A percentile compares a stretch with the other conserved stretches of the same genome.
Conservation (phyloP, 2,113 vertebrate genomes). For the Misgurnus anguillicaudatus region DNA sequence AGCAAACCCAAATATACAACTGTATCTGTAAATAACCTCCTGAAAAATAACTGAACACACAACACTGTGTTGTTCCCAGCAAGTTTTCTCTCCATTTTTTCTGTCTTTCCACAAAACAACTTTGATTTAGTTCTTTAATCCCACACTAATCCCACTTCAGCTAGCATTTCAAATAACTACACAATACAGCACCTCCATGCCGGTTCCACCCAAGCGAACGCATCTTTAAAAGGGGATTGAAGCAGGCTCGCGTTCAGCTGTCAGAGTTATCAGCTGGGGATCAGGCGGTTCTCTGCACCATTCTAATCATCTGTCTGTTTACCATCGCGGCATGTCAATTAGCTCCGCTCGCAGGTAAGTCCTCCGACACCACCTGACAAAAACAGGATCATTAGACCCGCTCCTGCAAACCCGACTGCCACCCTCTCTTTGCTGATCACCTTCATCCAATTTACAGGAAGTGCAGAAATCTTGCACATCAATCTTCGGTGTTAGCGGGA, state of each 20-base stretch:
- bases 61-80: not conserved
- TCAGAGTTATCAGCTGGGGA: constrained; percentile 66
- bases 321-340: constrained; percentile 74
- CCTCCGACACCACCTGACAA: constrained; percentile 66
- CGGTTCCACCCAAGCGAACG: constrained; percentile 1
- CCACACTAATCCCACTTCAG: constrained; percentile 27
- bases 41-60: not conserved
- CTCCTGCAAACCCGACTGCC: constrained; percentile 50
- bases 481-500: not conserved
- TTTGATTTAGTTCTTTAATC: constrained; percentile 34
- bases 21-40: too few species aligned
- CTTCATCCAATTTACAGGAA: constrained; percentile 62
- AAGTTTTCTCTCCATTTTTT: not conserved
- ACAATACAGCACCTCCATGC: constrained; percentile 9
- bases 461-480: constrained; percentile 36
- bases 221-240: constrained; percentile 6
- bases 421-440: constrained; percentile 65
- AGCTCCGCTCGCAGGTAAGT: constrained; percentile 72
- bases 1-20: too few species aligned
- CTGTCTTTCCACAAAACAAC: constrained; percentile 19
- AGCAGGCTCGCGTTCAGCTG: constrained; percentile 53
- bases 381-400: constrained; percentile 69
- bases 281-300: constrained; percentile 63
- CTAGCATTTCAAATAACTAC: constrained; percentile 30
- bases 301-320: constrained; percentile 70